Conservation (phyloP, 2,113 vertebrate genomes). For the Rhinolophus sinicus region DNA sequence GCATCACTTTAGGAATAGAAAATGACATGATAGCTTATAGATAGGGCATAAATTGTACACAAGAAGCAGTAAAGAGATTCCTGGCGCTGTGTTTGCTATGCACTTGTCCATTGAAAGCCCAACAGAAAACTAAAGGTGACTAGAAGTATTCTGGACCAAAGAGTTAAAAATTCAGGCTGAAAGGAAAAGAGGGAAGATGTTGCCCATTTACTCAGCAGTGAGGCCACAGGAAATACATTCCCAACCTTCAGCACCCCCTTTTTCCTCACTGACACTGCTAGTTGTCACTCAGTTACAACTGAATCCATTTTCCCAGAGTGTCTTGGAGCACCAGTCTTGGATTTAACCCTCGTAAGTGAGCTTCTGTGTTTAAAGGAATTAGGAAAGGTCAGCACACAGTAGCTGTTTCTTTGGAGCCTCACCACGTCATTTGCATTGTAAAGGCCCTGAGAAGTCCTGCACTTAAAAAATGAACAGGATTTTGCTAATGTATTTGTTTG, state of each 20-base stretch:
- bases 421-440: not conserved
- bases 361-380: not conserved
- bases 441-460: not conserved
- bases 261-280: not conserved
- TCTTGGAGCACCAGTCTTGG: not conserved
- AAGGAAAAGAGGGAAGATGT: not conserved
- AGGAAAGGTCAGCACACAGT: not conserved
- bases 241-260: not conserved
- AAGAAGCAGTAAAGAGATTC: not conserved
- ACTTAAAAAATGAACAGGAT: not conserved
- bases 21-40: not conserved
- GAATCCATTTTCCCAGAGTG: not conserved
- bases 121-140: not conserved
- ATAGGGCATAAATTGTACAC: too few relatives aligned
- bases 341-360: not conserved
- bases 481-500: not conserved
- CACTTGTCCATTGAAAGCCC: not conserved
- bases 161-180: not conserved
- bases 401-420: not conserved
- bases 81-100: not conserved
- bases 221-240: not conserved
- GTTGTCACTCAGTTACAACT: too few relatives aligned
- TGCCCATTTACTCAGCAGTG: not conserved
- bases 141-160: not conserved
- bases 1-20: not conserved